Base-by-base conservation (phyloP, 2,113 vertebrate genomes). In the Pionites leucogaster region DNA sequence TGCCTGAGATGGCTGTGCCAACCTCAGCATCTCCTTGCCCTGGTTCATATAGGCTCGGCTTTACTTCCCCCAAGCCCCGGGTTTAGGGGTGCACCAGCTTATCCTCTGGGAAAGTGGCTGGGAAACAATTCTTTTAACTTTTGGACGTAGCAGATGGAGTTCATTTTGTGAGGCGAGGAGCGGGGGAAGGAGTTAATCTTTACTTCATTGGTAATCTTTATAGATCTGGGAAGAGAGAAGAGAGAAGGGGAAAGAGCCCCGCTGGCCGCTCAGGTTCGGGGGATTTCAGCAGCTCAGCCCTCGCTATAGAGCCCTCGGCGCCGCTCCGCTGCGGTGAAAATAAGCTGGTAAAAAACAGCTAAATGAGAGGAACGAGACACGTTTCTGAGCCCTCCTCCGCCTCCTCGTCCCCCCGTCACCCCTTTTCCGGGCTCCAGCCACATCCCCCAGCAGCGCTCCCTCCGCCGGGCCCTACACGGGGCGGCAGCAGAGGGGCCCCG, bases 71-170 rank as follows among this genome's bases (percentile, higher is more conserved):
- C 71, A 44, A 0, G 3, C 31, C 41, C 29, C 14, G 10, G 14
- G 1, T 75, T 49, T 31, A n/a, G 46, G 65, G 76, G 44, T 18
- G 35, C 57, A 4, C 64, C 33, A 25, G 24, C 16, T 76, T 55
- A 44, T 44, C 60, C 53, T 70, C 55, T 24, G 63, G 42, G 53
- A 27, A 94, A 95, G 92, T 2, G 37, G 25, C 39, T 14, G 39
- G 49, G 19, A 86, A 88, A 79, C 29, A 63, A 92, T 63, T 79
- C 35, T 53, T 69, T 52, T 25, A 94, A 97, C 60, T 95, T 94
- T 19, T 9, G 76, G 86, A 63, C 22, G 57, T 87, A 74, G 63
- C 67, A 87, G 41, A 44, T 42, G 67, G 46, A 91, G 37, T 78
- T 94, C 19, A 44, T 92, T 71, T 64, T 47, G 52, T 41, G 39